These are phyloP conservation scores for Oreocharis arfaki DNA, from an alignment of 2,113 vertebrate genomes.

Conservation along the genomic window DNA sequence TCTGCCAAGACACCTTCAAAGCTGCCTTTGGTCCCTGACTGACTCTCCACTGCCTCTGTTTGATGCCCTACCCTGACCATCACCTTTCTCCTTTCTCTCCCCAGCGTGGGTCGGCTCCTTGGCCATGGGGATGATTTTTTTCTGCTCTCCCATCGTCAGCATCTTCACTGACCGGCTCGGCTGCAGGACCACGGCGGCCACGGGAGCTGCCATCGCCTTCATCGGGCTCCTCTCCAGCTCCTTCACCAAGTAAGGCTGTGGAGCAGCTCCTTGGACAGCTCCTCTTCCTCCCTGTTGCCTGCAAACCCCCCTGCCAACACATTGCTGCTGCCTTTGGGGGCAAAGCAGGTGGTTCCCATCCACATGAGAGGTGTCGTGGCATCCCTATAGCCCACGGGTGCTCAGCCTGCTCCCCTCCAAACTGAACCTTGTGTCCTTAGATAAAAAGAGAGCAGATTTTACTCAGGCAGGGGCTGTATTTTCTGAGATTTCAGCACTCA, in stretches of 20 bases:
- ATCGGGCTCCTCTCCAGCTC: conserved; percentile 91
- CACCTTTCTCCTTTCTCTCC: conserved; percentile 35
- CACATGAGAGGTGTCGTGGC: not conserved
- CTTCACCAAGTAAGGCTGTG: conserved; percentile 89
- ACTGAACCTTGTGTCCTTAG: not conserved
- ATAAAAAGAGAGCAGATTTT: not conserved
- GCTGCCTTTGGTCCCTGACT: not conserved
- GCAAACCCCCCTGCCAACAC: not conserved
- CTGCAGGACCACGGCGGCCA: conserved; percentile 90
- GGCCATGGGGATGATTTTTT: conserved; percentile 98
- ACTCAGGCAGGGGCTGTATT: not conserved
- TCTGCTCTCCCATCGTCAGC: conserved; percentile 97
- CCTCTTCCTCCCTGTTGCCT: not conserved
- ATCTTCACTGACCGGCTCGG: conserved; percentile 97
- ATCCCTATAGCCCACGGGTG: rapidly evolving
- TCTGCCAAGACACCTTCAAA: not conserved
- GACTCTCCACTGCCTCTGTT: not conserved
- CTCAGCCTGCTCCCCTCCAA: not conserved
- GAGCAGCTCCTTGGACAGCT: not conserved
- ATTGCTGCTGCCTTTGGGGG: not conserved
- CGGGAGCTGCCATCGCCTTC: conserved; percentile 88
- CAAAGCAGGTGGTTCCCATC: not conserved
- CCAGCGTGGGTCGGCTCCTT: conserved; percentile 94
- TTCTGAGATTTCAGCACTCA: not conserved
- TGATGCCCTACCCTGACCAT: not conserved